A percentile compares a stretch with the other conserved stretches of the same genome.
Evolutionary conservation across 1,140 invertebrate genomes (phyloP).

Genomic region (Vollenhovia emeryi): DNA sequence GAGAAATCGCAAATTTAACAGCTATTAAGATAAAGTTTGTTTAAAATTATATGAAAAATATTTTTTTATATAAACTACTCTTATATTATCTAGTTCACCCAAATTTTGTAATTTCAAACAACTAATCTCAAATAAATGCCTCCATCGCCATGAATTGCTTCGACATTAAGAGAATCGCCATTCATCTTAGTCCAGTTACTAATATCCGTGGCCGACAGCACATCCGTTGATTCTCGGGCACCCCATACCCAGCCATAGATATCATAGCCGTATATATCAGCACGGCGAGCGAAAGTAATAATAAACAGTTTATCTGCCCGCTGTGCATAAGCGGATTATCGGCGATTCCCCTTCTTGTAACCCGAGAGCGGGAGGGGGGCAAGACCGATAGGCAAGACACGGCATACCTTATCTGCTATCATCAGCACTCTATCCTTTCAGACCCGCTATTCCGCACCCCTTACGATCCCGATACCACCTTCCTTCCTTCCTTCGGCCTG

Average conservation of each 20-base stretch:
- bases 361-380: constrained; percentile 60
- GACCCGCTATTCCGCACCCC: neutral
- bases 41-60: neutral
- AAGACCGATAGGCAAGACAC: constrained; percentile 71
- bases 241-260: neutral
- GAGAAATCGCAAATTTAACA: neutral
- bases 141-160: neutral
- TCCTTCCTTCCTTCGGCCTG: constrained; percentile 38
- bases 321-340: constrained; percentile 77
- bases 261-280: constrained; percentile 12
- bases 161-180: constrained; percentile 5
- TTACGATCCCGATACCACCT: constrained; percentile 4
- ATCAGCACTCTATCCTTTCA: constrained; percentile 56
- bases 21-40: neutral
- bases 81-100: neutral
- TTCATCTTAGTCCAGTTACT: constrained; percentile 10
- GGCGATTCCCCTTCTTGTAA: constrained; percentile 62
- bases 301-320: constrained; percentile 79
- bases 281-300: constrained; percentile 69
- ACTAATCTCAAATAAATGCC: neutral
- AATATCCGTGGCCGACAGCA: constrained; percentile 12
- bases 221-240: constrained; percentile 8
- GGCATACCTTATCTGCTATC: constrained; percentile 72
- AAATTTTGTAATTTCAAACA: neutral
- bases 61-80: no score